Evolutionary conservation across 2,888 invertebrate species (phyloP).

Genomic region (Hybos culiciformis): DNA sequence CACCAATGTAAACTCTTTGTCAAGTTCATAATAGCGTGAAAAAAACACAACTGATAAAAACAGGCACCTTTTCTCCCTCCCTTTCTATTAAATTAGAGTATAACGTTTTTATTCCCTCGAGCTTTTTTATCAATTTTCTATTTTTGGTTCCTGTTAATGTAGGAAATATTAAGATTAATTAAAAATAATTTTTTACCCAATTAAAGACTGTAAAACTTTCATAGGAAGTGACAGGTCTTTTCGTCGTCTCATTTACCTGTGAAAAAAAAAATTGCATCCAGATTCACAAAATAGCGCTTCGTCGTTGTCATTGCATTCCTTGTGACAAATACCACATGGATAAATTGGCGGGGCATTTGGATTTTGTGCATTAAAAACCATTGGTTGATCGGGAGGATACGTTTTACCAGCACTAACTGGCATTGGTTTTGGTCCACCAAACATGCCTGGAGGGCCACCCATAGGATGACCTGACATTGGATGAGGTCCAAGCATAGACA

Average conservation of each 20-base stretch:
- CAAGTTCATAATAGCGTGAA: too few relatives aligned
- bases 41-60: too few relatives aligned
- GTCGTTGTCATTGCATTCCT: constrained; percentile 97
- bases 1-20: too few relatives aligned
- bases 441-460: constrained; percentile 21
- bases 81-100: too few relatives aligned
- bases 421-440: constrained; percentile 67
- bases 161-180: too few relatives aligned
- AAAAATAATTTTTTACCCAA: too few relatives aligned
- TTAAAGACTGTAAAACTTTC: too few relatives aligned
- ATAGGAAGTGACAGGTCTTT: too few relatives aligned
- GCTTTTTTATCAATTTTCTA: too few relatives aligned
- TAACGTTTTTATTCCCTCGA: too few relatives aligned
- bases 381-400: constrained; percentile 90
- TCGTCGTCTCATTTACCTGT: constrained; percentile 74
- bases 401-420: constrained; percentile 79
- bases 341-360: constrained; percentile 97
- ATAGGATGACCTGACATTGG: constrained; percentile 33
- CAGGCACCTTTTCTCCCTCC: too few relatives aligned
- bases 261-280: constrained; percentile 98
- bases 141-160: too few relatives aligned
- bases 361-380: constrained; percentile 97
- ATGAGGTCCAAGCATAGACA: constrained; percentile 38
- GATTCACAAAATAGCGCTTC: constrained; percentile 96
- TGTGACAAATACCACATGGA: constrained; percentile 94